These are phyloP conservation scores for Poliocrania exsul DNA, from an alignment of 2,797 vertebrate genomes.

Conservation along the genomic window DNA sequence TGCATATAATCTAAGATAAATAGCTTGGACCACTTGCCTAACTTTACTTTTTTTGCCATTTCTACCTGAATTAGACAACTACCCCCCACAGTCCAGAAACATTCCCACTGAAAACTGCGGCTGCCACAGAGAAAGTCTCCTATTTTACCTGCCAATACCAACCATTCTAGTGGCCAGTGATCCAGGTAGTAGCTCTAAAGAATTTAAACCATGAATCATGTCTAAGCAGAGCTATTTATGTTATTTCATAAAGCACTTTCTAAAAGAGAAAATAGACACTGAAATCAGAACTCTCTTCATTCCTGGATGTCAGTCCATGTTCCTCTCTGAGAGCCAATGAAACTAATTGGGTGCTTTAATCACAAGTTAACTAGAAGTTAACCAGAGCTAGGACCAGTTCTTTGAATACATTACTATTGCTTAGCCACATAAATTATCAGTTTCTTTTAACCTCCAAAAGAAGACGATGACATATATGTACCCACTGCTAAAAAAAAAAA, in stretches of 20 bases:
- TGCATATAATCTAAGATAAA: background rate
- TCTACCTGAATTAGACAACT: background rate
- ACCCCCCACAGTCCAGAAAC: background rate
- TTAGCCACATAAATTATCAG: background rate
- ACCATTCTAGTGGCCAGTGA: background rate
- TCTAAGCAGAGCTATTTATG: background rate
- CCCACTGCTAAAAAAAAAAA: background rate
- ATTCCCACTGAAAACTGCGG: too few relatives aligned
- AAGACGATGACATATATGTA: background rate
- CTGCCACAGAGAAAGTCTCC: too few relatives aligned
- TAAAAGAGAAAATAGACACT: background rate
- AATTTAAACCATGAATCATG: rapidly evolving
- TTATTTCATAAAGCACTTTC: background rate
- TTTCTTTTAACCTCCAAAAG: background rate
- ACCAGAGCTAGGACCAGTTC: background rate
- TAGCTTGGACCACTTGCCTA: background rate
- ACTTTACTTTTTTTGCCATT: background rate
- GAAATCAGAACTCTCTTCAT: background rate
- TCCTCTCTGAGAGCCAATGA: background rate
- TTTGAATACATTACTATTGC: background rate
- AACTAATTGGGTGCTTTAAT: background rate
- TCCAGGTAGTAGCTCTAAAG: background rate
- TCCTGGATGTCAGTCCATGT: background rate
- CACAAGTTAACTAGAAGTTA: background rate
- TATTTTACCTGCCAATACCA: too few relatives aligned